These are phyloP conservation scores for Sciurus niger DNA, from an alignment of 2,113 vertebrate genomes.

Conservation along the genomic window DNA sequence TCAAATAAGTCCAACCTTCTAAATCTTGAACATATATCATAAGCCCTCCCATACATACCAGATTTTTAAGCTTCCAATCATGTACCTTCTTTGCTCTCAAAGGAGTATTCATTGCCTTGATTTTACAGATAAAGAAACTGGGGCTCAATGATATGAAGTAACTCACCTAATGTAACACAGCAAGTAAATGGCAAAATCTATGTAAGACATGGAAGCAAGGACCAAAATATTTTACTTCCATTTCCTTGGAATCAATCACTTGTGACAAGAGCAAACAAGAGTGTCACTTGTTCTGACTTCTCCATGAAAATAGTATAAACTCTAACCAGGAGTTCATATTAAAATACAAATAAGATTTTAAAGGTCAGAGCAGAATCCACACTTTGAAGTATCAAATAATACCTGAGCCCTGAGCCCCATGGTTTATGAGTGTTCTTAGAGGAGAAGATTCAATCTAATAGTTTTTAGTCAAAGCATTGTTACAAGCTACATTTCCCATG, in stretches of 20 bases:
- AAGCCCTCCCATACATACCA: neutral
- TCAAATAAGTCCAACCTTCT: neutral
- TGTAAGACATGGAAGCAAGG: neutral
- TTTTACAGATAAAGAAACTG: neutral
- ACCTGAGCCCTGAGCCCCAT: neutral
- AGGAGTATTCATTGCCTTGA: neutral
- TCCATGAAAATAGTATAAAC: neutral
- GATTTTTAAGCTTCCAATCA: neutral
- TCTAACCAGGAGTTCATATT: neutral
- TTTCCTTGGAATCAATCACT: neutral
- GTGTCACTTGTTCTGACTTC: neutral
- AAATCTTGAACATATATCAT: neutral
- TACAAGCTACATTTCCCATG: neutral
- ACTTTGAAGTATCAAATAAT: neutral
- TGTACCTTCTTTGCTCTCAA: neutral
- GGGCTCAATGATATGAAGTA: neutral
- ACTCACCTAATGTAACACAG: neutral
- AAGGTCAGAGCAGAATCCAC: neutral
- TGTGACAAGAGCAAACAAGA: neutral
- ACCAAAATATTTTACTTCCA: neutral
- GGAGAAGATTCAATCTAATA: neutral
- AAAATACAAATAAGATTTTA: slow-evolving; percentile 26
- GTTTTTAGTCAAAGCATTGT: neutral
- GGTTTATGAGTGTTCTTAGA: neutral
- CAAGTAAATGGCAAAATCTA: neutral